Base-by-base conservation (phyloP, 2,888 invertebrate genomes). In the Melolontha melolontha region DNA sequence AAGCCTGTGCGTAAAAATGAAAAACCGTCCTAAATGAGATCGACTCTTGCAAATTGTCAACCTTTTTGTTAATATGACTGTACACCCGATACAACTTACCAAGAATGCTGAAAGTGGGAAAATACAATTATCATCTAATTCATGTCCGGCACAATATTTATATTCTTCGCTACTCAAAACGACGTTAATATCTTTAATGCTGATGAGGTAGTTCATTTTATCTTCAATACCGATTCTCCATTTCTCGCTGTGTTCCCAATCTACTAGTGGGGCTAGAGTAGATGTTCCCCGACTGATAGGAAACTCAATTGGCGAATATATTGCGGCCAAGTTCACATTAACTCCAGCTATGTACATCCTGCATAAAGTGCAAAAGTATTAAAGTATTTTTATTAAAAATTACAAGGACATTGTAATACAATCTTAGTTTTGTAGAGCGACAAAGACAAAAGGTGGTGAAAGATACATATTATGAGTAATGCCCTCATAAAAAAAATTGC, bases 271-370 rank as follows among this genome's bases (percentile, higher is more conserved):
- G 0, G 94, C 87, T 50, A 97, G 86, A 89, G 93, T 93, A 0
- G 94, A 92, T 0, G 97, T 97, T 1, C 93, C 92, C 34, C 91
- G 87, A 0, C 95, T 92, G 1, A 97, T 97, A 0, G 97, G 97
- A 82, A 90, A 95, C 44, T 89, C 83, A 0, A 95, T 85, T 40
- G 86, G 82, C 0, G 95, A 93, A 83, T 94, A 97, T 54, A 98
- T 85, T 64, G 90, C 89, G 0, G 91, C 87, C 5, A 96, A 81
- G 66, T 91, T 88, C 10, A 95, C 88, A 75, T 94, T 91, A 64
- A 95, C 77, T 1, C 98, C 98, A 54, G 88, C 87, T 72, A 91
- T 88, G 82, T 92, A 97, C 74, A 97, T 82, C 77, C 94, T 94
- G 22, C 4, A 50, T 34, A 65, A 49, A 12, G 27, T 27, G 5